A percentile compares a stretch with the other conserved stretches of the same genome.
Conservation (phyloP, 1,140 invertebrate genomes). For the Trichonephila inaurata region DNA sequence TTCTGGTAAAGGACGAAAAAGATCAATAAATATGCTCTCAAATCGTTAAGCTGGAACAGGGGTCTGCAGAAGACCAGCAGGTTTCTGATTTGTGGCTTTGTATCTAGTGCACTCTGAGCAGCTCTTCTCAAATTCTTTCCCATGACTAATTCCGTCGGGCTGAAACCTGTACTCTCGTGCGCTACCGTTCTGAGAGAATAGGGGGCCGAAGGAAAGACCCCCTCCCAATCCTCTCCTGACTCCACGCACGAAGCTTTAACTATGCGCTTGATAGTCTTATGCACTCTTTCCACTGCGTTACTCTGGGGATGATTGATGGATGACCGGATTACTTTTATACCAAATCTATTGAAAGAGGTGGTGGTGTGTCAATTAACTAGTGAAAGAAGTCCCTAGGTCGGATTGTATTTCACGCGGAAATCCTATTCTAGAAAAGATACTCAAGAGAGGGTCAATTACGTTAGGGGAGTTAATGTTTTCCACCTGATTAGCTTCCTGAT, state of each 20-base stretch:
- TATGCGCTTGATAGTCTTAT: neutral
- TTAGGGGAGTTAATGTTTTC: too few species aligned
- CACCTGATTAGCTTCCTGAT: too few species aligned
- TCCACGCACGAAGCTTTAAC: neutral
- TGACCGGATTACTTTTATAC: neutral
- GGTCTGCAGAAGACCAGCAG: too few species aligned
- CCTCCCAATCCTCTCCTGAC: neutral
- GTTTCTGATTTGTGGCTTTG: too few species aligned
- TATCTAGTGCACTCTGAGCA: too few species aligned
- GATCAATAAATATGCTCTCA: too few species aligned
- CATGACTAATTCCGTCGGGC: neutral
- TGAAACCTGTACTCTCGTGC: neutral
- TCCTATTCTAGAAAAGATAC: too few species aligned
- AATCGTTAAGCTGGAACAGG: too few species aligned
- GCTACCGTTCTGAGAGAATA: neutral
- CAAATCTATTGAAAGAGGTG: neutral
- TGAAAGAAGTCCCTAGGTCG: neutral
- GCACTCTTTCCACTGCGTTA: neutral
- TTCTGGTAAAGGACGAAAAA: too few species aligned
- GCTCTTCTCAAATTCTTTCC: too few species aligned
- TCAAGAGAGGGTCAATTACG: too few species aligned
- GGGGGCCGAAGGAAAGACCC: neutral
- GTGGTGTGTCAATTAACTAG: neutral
- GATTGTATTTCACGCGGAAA: too few species aligned
- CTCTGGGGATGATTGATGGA: neutral